Conservation (phyloP, 2,888 invertebrate species). For the Plutella xylostella region DNA sequence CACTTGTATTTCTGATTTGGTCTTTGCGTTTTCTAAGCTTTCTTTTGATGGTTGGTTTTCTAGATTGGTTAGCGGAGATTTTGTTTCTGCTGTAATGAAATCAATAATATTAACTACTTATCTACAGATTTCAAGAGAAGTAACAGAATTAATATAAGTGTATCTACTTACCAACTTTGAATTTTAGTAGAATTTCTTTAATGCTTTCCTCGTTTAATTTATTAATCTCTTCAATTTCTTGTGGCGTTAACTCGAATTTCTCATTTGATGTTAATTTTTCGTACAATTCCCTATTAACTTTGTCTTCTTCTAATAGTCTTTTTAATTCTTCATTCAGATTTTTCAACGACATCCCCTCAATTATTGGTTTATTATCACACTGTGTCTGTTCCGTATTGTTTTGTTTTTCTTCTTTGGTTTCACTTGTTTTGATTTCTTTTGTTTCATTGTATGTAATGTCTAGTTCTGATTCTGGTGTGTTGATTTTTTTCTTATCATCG, state of each 20-base stretch:
- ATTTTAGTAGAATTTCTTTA: conserved; percentile 42
- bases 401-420: conserved; percentile 14
- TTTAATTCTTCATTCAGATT: conserved; percentile 37
- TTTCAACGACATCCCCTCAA: too few species aligned
- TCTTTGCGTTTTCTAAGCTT: conserved; percentile 9
- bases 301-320: conserved; percentile 40
- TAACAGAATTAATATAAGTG: not conserved
- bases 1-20: conserved; percentile 10
- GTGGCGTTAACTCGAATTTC: conserved; percentile 49
- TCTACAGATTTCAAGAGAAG: not conserved
- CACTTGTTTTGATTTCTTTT: conserved; percentile 17
- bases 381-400: not conserved
- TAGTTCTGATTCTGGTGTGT: conserved; percentile 24
- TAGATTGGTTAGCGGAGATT: not conserved
- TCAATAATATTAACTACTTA: not conserved
- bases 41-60: not conserved
- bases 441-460: conserved; percentile 42
- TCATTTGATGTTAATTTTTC: conserved; percentile 52
- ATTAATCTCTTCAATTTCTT: conserved; percentile 63
- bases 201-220: conserved; percentile 41
- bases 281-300: conserved; percentile 47
- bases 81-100: not conserved
- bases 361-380: conserved; percentile 9
- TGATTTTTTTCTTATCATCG: conserved; percentile 17
- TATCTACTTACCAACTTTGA: conserved; percentile 43